These are phyloP conservation scores for Cromileptes altivelis DNA, from an alignment of 2,113 vertebrate species.

Conservation along the genomic window DNA sequence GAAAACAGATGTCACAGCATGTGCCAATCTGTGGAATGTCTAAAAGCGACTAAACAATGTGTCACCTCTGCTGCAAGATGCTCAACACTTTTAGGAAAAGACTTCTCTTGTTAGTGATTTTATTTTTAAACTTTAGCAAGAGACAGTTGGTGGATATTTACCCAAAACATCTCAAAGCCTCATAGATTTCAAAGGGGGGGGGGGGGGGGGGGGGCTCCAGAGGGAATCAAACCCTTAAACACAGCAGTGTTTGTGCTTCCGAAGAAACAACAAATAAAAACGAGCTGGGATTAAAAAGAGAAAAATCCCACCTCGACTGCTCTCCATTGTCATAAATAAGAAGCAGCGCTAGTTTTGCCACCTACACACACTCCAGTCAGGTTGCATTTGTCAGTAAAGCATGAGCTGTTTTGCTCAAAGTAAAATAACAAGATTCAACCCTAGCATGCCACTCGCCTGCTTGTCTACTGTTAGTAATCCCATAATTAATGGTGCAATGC, in stretches of 20 bases:
- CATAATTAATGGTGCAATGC: constrained; percentile 20
- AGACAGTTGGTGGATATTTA: constrained; percentile 29
- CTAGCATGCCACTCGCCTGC: background rate
- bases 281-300: background rate
- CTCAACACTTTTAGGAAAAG: background rate
- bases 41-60: background rate
- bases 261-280: constrained; percentile 4
- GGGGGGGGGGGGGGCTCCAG: background rate
- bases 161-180: background rate
- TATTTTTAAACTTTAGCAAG: constrained; percentile 15
- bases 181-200: background rate
- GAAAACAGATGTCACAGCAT: constrained; percentile 32
- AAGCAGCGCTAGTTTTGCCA: background rate
- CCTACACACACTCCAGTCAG: constrained; percentile 5
- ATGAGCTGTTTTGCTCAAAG: background rate
- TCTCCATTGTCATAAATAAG: background rate
- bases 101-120: background rate
- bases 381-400: background rate
- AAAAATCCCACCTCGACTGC: background rate
- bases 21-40: background rate
- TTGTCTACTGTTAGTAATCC: background rate
- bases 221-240: background rate
- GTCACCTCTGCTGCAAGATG: constrained; percentile 9
- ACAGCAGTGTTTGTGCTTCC: constrained; percentile 2
- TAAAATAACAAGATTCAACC: constrained; percentile 11